Base-by-base conservation (phyloP, 2,888 invertebrate species). In the Ceramica pisi region DNA sequence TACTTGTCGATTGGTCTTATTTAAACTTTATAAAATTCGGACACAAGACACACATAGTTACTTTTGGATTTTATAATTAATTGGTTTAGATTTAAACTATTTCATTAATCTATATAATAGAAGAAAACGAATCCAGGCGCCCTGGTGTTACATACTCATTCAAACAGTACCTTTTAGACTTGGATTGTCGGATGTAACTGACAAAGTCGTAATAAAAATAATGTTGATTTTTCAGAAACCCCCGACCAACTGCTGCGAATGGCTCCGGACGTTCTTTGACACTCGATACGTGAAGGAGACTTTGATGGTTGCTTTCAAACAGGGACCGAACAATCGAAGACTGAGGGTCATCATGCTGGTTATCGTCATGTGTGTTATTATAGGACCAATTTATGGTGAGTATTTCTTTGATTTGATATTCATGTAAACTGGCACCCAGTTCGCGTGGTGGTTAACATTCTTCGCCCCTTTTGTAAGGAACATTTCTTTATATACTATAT, bases 301-400 rank as follows among this genome's bases (percentile, higher is more conserved):
- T 0, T 96, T 98, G 84, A 96, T 96, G 81, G 98, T 98, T 21
- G 98, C 98, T 0, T 98, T 98, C 93, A 98, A 98, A 88, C 94
- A 96, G 71, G 98, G 98, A 0, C 97, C 97, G 41, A 97, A 98
- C 88, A 97, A 98, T 86, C 94, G 98, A 14, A 96, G 97, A 76
- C 96, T 97, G 83, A 96, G 98, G 72, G 98, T 98, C 56, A 96
- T 98, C 83, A 97, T 98, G 93, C 96, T 98, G 41, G 98, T 98
- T 96, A 93, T 98, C 71, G 98, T 98, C 31, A 97, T 98, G 23
- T 98, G 98, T 96, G 98, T 98, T 55, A 98, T 98, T 78, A 98
- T 98, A 86, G 98, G 98, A 65, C 98, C 98, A 0, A 97, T 98
- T 93, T 98, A 98, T 88, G 98, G 98, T 98, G 91, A 97, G 97